Conservation (phyloP, 1,140 invertebrate species). For the Diuraphis noxia region DNA sequence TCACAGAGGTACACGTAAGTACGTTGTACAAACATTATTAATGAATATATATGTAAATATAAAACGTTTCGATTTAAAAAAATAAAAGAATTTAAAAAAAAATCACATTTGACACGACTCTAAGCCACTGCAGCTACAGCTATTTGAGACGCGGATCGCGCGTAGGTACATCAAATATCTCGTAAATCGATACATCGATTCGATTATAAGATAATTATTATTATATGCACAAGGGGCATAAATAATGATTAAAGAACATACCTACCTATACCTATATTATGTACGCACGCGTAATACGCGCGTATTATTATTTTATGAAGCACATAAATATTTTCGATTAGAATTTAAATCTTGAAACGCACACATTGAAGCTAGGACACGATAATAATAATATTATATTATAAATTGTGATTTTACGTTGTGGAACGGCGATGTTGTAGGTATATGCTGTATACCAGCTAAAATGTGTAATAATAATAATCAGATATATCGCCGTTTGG, state of each 20-base stretch:
- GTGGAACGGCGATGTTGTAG: not conserved
- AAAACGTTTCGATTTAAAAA: not conserved
- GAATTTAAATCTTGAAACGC: not conserved
- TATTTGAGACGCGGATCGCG: not conserved
- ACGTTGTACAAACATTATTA: not conserved
- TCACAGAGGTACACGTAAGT: not conserved
- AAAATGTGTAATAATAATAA: not conserved
- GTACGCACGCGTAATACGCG: not conserved
- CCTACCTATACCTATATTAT: no score
- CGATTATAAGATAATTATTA: not conserved
- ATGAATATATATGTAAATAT: slow-evolving; percentile 6
- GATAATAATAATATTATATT: not conserved
- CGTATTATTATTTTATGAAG: not conserved
- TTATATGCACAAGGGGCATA: not conserved
- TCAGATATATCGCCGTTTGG: not conserved
- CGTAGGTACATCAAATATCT: not conserved
- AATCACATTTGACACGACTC: not conserved
- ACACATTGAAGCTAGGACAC: not conserved
- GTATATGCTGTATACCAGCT: no score
- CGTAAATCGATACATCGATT: not conserved
- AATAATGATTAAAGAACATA: not conserved
- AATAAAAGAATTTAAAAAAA: not conserved
- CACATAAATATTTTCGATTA: not conserved
- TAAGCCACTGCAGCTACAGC: not conserved
- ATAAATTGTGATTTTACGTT: not conserved